Percentiles rank a stretch among this genome's conserved stretches.
These are phyloP conservation scores for Drosophila prostipennis DNA, from an alignment of 2,888 invertebrate genomes.

Conservation along the genomic window DNA sequence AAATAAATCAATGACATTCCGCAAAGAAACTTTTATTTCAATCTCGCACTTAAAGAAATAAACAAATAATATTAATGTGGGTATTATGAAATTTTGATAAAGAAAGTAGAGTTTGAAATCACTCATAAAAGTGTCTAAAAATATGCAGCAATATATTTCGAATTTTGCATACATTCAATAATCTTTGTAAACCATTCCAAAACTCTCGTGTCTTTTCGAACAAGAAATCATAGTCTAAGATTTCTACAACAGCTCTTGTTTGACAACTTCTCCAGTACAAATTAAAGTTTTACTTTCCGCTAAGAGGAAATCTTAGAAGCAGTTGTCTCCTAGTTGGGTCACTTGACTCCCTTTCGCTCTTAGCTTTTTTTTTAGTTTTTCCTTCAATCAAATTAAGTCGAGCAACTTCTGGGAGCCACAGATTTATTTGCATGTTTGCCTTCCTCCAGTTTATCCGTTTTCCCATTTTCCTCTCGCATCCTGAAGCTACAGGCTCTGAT, in stretches of 20 bases:
- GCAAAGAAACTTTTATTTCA: conserved; percentile 1
- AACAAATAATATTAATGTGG: background rate
- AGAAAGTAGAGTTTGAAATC: too few relatives aligned
- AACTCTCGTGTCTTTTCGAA: too few relatives aligned
- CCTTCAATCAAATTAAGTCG: conserved; percentile 35
- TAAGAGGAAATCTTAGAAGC: conserved; percentile 8
- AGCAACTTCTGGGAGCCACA: conserved; percentile 31
- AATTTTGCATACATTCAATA: too few relatives aligned
- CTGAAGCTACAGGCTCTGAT: conserved; percentile 51
- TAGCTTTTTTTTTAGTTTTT: conserved; percentile 4
- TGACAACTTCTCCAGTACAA: background rate
- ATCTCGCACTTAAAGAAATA: background rate
- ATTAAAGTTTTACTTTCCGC: conserved; percentile 17
- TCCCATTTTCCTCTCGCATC: conserved; percentile 2
- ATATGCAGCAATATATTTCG: too few relatives aligned
- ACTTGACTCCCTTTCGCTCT: background rate
- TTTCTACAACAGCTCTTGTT: background rate
- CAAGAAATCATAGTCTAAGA: background rate
- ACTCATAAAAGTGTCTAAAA: too few relatives aligned
- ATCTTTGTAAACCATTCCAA: too few relatives aligned
- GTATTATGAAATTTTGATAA: too few relatives aligned
- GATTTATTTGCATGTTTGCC: conserved; percentile 40
- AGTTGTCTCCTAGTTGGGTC: conserved; percentile 3
- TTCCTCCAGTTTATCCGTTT: conserved; percentile 26
- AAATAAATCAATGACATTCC: conserved; percentile 33